Evolutionary conservation across 2,113 vertebrate species (phyloP).

Genomic region (Parotia lawesii): DNA sequence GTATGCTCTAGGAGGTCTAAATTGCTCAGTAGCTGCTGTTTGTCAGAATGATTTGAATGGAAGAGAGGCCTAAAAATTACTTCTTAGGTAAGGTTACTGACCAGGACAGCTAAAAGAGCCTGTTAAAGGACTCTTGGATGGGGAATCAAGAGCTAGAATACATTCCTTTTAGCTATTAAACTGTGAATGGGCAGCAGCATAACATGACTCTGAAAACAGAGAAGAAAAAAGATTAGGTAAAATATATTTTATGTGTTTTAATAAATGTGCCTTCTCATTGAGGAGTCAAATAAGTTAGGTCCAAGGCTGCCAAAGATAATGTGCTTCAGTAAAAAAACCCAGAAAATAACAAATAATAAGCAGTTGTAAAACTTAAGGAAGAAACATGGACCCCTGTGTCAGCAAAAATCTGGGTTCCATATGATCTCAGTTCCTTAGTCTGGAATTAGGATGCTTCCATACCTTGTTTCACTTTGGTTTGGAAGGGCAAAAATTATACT

Average conservation of each 20-base stretch:
- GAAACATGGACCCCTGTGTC: neutral
- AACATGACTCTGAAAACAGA: neutral
- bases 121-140: neutral
- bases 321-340: neutral
- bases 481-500: neutral
- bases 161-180: neutral
- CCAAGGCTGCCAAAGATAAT: neutral
- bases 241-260: neutral
- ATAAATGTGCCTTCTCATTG: neutral
- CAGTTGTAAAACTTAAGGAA: neutral
- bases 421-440: neutral
- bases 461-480: neutral
- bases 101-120: neutral
- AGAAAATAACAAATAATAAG: neutral
- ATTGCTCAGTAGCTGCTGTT: neutral
- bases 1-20: neutral
- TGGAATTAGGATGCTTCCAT: neutral
- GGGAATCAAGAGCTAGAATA: neutral
- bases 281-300: neutral
- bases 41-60: neutral
- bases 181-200: neutral
- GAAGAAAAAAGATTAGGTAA: neutral
- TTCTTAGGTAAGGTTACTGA: neutral
- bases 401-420: neutral
- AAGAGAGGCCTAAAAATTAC: neutral